phyloP scores from a whole-genome alignment of 2,113 vertebrate species.

The Pangasianodon hypophthalmus region DNA sequence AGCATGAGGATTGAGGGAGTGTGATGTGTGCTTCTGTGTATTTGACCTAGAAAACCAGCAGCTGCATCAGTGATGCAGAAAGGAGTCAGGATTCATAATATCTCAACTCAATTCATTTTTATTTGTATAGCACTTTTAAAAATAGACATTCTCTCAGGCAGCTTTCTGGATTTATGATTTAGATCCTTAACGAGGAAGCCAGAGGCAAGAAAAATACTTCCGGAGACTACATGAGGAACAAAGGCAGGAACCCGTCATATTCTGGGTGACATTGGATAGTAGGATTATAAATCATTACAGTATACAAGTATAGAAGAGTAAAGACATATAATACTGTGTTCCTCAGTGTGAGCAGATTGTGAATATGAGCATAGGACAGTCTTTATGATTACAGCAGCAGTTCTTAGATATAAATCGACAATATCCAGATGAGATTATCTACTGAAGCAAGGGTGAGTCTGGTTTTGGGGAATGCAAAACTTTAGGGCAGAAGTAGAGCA shows the following conservation, averaged over 20 bases:
- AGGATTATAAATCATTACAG: not conserved
- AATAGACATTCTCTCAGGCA: not conserved
- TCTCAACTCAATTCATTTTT: not conserved
- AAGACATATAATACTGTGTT: not conserved
- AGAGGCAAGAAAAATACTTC: not conserved
- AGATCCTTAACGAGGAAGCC: not conserved
- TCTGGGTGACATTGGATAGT: not conserved
- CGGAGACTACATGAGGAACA: not conserved
- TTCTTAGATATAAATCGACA: too few species aligned
- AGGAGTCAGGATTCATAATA: not conserved
- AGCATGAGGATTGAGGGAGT: conserved; percentile 23
- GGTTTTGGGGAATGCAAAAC: too few species aligned
- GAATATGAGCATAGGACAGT: not conserved
- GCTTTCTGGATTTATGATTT: not conserved
- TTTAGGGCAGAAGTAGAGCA: not conserved
- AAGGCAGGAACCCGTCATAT: not conserved
- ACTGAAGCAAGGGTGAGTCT: too few species aligned
- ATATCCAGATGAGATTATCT: too few species aligned
- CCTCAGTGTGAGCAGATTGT: not conserved
- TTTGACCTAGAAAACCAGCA: conserved; percentile 64
- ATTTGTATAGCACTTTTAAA: not conserved
- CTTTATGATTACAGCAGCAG: not conserved
- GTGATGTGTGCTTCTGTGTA: conserved; percentile 34
- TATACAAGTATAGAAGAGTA: not conserved
- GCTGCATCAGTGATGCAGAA: conserved; percentile 13